Evolutionary conservation across 2,888 invertebrate genomes (phyloP).

Genomic region (Drosophila vallismaia): DNA sequence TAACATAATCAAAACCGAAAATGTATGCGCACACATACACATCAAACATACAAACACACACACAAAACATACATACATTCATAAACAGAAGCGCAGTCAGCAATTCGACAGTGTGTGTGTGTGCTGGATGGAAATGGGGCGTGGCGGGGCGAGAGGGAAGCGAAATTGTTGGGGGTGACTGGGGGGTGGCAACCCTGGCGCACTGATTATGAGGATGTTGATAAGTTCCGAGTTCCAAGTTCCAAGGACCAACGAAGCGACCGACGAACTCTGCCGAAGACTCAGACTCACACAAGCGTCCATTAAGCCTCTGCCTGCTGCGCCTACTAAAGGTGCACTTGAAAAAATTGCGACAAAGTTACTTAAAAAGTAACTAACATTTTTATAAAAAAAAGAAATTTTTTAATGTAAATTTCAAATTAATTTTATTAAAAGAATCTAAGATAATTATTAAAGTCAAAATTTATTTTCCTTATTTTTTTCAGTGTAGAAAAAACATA

Average conservation of each 20-base stretch:
- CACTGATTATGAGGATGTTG: slow-evolving; percentile 80
- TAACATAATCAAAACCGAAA: slow-evolving; percentile 81
- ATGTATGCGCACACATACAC: slow-evolving; percentile 63
- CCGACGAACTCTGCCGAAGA: slow-evolving; percentile 57
- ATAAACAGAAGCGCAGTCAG: slow-evolving; percentile 51
- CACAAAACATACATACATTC: slow-evolving; percentile 29
- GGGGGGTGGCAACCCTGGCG: slow-evolving; percentile 60
- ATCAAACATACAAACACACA: slow-evolving; percentile 12
- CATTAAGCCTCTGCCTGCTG: slow-evolving; percentile 63
- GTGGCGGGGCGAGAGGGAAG: slow-evolving; percentile 7
- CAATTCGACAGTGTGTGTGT: slow-evolving; percentile 20
- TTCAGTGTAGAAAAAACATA: slow-evolving; percentile 12
- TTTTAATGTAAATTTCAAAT: too few species aligned
- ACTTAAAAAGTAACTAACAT: not conserved
- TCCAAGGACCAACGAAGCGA: slow-evolving; percentile 42
- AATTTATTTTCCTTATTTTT: too few species aligned
- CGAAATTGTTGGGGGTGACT: slow-evolving; percentile 47
- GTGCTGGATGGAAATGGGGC: slow-evolving; percentile 1
- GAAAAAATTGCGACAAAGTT: not conserved
- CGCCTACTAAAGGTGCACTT: slow-evolving; percentile 60
- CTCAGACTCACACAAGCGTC: slow-evolving; percentile 45
- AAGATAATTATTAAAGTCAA: too few species aligned
- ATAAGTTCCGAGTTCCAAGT: slow-evolving; percentile 69
- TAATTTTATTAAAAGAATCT: too few species aligned
- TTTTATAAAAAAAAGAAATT: not conserved